Conservation (phyloP, 2,113 vertebrate genomes). For the Hucho hucho region DNA sequence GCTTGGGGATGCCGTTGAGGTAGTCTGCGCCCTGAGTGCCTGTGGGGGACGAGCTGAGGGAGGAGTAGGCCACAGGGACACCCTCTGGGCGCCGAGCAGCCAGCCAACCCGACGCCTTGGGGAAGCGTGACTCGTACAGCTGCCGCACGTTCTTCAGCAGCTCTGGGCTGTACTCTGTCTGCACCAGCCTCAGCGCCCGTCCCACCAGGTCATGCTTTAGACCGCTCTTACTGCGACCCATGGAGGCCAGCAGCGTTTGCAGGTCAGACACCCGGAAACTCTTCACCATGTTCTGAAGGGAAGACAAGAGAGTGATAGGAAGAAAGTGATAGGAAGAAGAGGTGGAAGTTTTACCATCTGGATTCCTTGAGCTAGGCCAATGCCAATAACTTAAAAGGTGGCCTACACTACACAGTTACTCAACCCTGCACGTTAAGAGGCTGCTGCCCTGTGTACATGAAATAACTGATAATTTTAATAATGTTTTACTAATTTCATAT, state of each 20-base stretch:
- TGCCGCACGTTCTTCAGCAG: slow-evolving; percentile 96
- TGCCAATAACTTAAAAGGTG: too few species aligned
- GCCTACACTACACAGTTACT: too few species aligned
- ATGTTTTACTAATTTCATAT: too few species aligned
- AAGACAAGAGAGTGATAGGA: slow-evolving; percentile 20
- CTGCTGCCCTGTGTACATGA: too few species aligned
- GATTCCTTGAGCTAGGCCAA: too few species aligned
- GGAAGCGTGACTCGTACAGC: slow-evolving; percentile 93
- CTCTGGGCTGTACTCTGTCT: slow-evolving; percentile 96
- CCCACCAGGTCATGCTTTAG: slow-evolving; percentile 98
- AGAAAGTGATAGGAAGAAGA: background rate
- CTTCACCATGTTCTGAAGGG: slow-evolving; percentile 96
- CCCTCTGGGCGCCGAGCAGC: slow-evolving; percentile 77
- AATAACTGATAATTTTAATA: too few species aligned
- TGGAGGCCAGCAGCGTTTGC: slow-evolving; percentile 95
- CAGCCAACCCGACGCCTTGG: slow-evolving; percentile 79
- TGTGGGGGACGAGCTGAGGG: slow-evolving; percentile 73
- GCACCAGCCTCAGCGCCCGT: slow-evolving; percentile 90
- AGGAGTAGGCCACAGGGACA: slow-evolving; percentile 76
- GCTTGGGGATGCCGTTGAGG: slow-evolving; percentile 90
- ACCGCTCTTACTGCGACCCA: slow-evolving; percentile 97
- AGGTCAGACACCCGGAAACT: slow-evolving; percentile 99
- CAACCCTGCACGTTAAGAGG: too few species aligned
- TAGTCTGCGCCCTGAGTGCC: slow-evolving; percentile 85
- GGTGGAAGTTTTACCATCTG: background rate